phyloP scores from a whole-genome alignment of 2,797 vertebrate species.

The Enteromius paludinosus region DNA sequence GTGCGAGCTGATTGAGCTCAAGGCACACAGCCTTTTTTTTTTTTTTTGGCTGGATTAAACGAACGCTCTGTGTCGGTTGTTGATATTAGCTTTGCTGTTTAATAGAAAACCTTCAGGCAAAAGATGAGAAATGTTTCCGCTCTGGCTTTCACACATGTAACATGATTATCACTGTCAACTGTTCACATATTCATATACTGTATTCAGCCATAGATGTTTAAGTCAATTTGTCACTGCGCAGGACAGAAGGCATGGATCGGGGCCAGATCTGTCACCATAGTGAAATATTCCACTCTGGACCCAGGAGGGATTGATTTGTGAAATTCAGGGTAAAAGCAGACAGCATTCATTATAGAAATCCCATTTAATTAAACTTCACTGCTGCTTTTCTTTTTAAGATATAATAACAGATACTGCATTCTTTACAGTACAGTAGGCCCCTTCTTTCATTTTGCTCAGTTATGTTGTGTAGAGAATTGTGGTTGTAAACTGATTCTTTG shows the following conservation, averaged over 20 bases:
- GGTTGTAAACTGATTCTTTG: neutral
- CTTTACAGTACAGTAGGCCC: neutral
- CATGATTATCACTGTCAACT: constrained; percentile 15
- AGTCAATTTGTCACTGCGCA: neutral
- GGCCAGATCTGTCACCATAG: neutral
- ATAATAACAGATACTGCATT: neutral
- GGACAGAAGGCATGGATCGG: neutral
- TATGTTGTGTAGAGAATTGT: neutral
- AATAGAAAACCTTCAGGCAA: neutral
- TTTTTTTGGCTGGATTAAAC: neutral
- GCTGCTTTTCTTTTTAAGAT: neutral
- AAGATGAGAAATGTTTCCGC: constrained; percentile 1
- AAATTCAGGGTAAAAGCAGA: neutral
- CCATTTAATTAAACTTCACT: neutral
- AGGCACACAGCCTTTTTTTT: neutral
- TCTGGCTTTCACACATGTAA: neutral
- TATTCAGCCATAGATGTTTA: neutral
- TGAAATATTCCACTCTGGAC: neutral
- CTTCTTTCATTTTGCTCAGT: neutral
- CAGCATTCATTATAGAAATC: neutral
- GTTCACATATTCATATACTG: neutral
- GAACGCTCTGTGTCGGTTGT: neutral
- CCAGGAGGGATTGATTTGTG: neutral
- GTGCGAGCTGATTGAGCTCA: neutral
- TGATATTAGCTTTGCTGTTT: neutral